phyloP scores from a whole-genome alignment of 2,113 vertebrate genomes.

The Galemys pyrenaicus region DNA sequence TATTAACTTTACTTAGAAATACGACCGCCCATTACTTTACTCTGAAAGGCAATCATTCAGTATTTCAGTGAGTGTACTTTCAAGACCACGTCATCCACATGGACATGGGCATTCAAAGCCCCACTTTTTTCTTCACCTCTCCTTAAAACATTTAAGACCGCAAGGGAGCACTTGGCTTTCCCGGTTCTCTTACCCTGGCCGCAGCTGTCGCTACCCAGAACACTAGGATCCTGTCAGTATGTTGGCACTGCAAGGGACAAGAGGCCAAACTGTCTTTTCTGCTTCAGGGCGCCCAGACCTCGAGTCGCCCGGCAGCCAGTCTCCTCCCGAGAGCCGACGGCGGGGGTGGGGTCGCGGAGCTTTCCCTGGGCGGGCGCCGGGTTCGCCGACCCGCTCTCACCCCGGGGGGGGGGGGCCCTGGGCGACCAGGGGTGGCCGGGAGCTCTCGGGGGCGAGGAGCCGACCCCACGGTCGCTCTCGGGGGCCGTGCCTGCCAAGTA shows the following conservation, averaged over 20 bases:
- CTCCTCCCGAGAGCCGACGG: neutral
- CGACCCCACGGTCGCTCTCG: slow-evolving; percentile 43
- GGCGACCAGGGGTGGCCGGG: neutral
- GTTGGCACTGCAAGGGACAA: neutral
- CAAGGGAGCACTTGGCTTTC: neutral
- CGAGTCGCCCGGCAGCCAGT: neutral
- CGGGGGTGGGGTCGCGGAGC: slow-evolving; percentile 2
- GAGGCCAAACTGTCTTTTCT: neutral
- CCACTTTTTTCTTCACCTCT: neutral
- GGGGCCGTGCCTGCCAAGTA: slow-evolving; percentile 71
- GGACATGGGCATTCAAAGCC: slow-evolving; percentile 39
- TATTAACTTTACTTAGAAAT: neutral
- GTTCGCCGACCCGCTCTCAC: neutral
- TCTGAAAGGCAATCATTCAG: neutral
- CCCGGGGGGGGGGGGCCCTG: fast-evolving
- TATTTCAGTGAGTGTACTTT: neutral
- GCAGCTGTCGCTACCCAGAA: neutral
- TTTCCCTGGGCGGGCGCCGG: neutral
- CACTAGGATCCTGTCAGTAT: neutral
- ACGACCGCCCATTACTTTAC: neutral
- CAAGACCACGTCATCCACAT: neutral
- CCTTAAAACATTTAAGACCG: neutral
- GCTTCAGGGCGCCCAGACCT: neutral
- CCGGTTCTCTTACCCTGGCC: neutral
- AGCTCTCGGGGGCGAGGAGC: no score